These are phyloP conservation scores for Trinectes maculatus DNA, from an alignment of 2,113 vertebrate species.

Conservation along the genomic window DNA sequence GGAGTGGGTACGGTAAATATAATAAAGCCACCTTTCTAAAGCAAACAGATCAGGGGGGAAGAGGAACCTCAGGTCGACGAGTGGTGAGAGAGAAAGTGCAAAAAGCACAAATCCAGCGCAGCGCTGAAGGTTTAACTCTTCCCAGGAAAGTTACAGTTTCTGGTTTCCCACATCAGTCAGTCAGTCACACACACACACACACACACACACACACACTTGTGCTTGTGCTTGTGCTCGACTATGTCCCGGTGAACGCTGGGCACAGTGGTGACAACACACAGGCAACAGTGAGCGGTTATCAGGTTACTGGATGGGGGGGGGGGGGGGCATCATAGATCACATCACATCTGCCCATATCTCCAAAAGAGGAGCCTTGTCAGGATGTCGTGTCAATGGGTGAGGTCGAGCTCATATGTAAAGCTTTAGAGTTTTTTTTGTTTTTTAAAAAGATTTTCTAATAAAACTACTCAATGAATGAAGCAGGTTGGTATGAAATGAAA, in stretches of 20 bases:
- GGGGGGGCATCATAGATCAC: conserved; percentile 42
- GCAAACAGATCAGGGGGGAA: conserved; percentile 67
- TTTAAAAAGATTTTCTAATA: too few species aligned
- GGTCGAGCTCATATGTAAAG: background rate
- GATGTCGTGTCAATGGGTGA: conserved; percentile 6
- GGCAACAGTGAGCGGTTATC: conserved; percentile 55
- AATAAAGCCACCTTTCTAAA: conserved; percentile 80
- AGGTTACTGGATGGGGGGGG: conserved; percentile 52
- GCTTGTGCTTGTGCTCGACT: conserved; percentile 39
- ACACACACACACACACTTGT: conserved; percentile 19
- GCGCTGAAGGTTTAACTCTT: conserved; percentile 37
- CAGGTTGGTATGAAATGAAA: too few species aligned
- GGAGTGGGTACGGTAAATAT: conserved; percentile 67
- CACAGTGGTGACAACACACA: conserved; percentile 56
- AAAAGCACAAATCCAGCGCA: conserved; percentile 20
- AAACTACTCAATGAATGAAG: too few species aligned
- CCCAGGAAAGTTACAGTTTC: conserved; percentile 34
- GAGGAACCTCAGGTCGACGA: conserved; percentile 65
- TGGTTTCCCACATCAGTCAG: conserved; percentile 41
- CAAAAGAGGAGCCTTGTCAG: conserved; percentile 36
- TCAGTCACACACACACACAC: conserved; percentile 9
- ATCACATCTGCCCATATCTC: conserved; percentile 50
- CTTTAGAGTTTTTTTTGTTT: background rate
- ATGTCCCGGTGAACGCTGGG: conserved; percentile 45
- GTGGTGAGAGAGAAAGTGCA: conserved; percentile 44